Percentiles rank a stretch among this genome's conserved stretches.
Evolutionary conservation across 2,888 invertebrate species (phyloP).

Genomic region (Unio pictorum): DNA sequence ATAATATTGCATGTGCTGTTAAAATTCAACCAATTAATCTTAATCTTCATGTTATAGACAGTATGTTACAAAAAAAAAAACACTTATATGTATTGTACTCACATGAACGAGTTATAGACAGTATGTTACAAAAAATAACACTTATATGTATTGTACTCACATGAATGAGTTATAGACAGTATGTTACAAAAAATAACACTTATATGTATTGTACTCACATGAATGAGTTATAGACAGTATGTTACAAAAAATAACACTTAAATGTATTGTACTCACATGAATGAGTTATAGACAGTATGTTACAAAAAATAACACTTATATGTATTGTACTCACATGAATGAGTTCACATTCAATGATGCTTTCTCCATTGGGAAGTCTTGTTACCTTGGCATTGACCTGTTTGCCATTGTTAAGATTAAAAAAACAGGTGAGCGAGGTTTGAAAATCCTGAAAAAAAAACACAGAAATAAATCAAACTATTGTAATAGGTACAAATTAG

Average conservation of each 20-base stretch:
- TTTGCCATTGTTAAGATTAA: slow-evolving; percentile 43
- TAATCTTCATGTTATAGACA: neutral
- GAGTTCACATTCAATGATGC: slow-evolving; percentile 32
- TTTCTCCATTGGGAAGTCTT: slow-evolving; percentile 14
- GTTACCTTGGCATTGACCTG: slow-evolving; percentile 36
- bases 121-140: neutral
- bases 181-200: neutral
- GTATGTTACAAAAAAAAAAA: neutral
- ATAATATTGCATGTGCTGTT: too few species aligned
- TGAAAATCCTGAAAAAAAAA: slow-evolving; percentile 58
- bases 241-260: neutral
- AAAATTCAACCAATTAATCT: too few species aligned
- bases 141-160: neutral
- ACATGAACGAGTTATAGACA: slow-evolving; percentile 32
- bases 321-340: slow-evolving; percentile 38
- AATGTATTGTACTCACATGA: neutral
- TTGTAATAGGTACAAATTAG: too few species aligned
- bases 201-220: neutral
- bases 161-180: neutral
- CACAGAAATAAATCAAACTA: too few species aligned
- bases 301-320: neutral
- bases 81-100: slow-evolving; percentile 10
- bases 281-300: neutral
- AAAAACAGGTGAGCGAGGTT: slow-evolving; percentile 74
- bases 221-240: neutral